These are phyloP conservation scores for Drosophila affinis DNA, from an alignment of 2,888 invertebrate species.

Conservation along the genomic window DNA sequence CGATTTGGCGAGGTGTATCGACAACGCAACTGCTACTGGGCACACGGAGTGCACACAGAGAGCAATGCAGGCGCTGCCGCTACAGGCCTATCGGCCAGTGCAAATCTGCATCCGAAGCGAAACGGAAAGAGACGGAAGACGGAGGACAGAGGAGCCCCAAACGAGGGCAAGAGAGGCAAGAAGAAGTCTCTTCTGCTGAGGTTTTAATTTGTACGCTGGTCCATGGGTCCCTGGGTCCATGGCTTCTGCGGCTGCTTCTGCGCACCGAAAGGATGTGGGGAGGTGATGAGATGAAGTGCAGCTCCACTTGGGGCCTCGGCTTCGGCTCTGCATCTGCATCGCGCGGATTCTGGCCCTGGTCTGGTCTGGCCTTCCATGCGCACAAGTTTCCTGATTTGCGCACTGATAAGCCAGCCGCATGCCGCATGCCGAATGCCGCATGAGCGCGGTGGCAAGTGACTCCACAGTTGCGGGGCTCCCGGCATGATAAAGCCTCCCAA, in stretches of 20 bases:
- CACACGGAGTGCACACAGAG: slow-evolving; percentile 68
- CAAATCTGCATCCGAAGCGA: slow-evolving; percentile 70
- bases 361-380: slow-evolving; percentile 19
- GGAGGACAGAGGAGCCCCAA: background rate
- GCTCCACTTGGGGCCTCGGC: slow-evolving; percentile 22
- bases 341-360: slow-evolving; percentile 33
- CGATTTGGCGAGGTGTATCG: slow-evolving; percentile 83
- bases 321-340: background rate
- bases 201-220: slow-evolving; percentile 77
- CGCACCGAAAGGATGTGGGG: slow-evolving; percentile 51
- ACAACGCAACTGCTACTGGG: slow-evolving; percentile 84
- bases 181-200: slow-evolving; percentile 63
- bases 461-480: slow-evolving; percentile 46
- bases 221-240: slow-evolving; percentile 20
- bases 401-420: slow-evolving; percentile 60
- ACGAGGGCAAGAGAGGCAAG: background rate
- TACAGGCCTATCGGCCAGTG: slow-evolving; percentile 60
- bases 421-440: slow-evolving; percentile 20
- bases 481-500: slow-evolving; percentile 71
- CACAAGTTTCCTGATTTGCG: slow-evolving; percentile 67
- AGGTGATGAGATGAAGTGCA: slow-evolving; percentile 75
- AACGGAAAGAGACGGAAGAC: slow-evolving; percentile 16
- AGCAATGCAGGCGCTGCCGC: slow-evolving; percentile 26
- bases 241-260: slow-evolving; percentile 47
- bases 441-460: slow-evolving; percentile 22